A percentile compares a stretch with the other conserved stretches of the same genome.
Conservation (phyloP, 1,140 invertebrate genomes). For the Pararge aegeria region DNA sequence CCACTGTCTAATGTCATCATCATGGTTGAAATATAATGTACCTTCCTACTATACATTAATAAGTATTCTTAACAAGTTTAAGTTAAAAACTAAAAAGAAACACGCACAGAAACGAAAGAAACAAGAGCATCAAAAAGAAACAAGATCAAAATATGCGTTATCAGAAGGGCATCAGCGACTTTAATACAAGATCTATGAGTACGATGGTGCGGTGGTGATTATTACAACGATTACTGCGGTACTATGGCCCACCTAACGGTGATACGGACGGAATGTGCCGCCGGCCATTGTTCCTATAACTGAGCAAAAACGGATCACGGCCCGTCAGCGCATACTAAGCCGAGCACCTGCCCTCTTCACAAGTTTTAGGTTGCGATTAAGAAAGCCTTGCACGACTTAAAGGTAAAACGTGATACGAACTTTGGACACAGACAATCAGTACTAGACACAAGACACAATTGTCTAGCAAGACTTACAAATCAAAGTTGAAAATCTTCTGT, state of each 20-base stretch:
- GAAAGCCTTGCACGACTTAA: constrained; percentile 13
- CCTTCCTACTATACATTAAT: too few relatives aligned
- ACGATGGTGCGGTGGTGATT: constrained; percentile 21
- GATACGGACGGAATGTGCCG: constrained; percentile 58
- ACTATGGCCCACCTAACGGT: constrained; percentile 52
- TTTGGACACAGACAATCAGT: background rate
- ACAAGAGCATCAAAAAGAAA: background rate
- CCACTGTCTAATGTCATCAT: too few relatives aligned
- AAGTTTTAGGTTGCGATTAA: constrained; percentile 20
- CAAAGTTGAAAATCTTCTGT: too few relatives aligned
- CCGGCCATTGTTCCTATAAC: constrained; percentile 63
- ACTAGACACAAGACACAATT: background rate
- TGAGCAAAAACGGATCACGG: constrained; percentile 58
- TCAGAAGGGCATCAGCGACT: background rate
- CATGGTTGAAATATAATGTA: too few relatives aligned
- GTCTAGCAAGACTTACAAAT: too few relatives aligned
- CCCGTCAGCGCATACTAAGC: constrained; percentile 52
- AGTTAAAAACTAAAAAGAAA: too few relatives aligned
- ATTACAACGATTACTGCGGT: constrained; percentile 46
- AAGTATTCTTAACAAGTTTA: too few relatives aligned
- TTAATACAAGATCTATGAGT: constrained; percentile 5
- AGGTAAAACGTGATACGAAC: constrained; percentile 12
- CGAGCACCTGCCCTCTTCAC: constrained; percentile 22
- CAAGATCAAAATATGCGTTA: background rate
- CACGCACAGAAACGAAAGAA: too few relatives aligned